These are phyloP conservation scores for Rhynchonycteris naso DNA, from an alignment of 2,797 vertebrate genomes.

Conservation along the genomic window DNA sequence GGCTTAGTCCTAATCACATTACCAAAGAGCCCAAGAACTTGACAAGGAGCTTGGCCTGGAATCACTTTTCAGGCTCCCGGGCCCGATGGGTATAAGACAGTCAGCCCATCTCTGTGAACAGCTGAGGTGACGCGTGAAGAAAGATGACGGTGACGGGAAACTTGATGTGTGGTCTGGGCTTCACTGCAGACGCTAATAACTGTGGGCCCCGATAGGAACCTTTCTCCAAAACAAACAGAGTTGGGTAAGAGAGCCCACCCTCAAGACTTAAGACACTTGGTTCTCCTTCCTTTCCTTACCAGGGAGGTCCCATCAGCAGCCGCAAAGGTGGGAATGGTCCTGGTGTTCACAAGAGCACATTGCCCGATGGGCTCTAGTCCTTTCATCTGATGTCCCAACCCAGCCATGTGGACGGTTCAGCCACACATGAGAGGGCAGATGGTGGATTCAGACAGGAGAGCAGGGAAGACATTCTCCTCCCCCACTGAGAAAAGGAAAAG, in stretches of 20 bases:
- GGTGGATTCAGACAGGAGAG: background rate
- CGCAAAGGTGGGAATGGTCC: background rate
- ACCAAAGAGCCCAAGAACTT: background rate
- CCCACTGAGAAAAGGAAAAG: background rate
- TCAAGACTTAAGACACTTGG: background rate
- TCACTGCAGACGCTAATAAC: background rate
- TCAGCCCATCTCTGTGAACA: background rate
- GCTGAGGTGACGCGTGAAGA: background rate
- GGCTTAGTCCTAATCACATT: background rate
- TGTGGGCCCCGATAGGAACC: background rate
- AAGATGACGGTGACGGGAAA: background rate
- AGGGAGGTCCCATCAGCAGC: background rate
- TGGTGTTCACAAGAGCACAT: background rate
- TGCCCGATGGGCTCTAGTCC: background rate
- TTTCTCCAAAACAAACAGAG: conserved; percentile 6
- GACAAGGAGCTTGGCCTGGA: background rate
- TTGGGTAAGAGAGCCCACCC: background rate
- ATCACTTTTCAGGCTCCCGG: background rate
- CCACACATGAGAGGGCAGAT: too few relatives aligned
- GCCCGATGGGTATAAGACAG: background rate
- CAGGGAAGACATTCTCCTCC: background rate
- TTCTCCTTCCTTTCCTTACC: background rate
- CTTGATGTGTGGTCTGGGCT: background rate
- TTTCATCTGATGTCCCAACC: background rate
- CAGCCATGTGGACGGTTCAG: background rate